Base-by-base conservation (phyloP, 2,113 vertebrate species). In the Struthio camelus region DNA sequence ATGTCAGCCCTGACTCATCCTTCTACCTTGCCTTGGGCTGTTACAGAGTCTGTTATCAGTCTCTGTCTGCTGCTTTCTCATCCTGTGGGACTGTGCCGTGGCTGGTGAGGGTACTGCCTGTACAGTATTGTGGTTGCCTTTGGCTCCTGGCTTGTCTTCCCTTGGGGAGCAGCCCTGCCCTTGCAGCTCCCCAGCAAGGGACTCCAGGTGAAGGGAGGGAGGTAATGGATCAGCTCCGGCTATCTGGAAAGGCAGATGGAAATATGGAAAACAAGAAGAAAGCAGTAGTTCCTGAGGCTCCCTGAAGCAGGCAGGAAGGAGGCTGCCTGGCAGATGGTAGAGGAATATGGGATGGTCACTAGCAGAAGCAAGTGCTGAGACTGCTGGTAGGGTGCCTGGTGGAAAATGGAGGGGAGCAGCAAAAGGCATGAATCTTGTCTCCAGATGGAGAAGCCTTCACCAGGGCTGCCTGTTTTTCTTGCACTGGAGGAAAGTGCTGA, bases 171-270 rank as follows among this genome's bases (percentile, higher is more conserved):
- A 87, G 58, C 9, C 69, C 51, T 80, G 62, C 6, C 69, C 51
- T 77, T 72, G 38, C 54, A 78, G 27, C 40, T 87, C 23, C 27
- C 11, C 40, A 72, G 34, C 28, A 40, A 62, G 22, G 10, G 20
- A 46, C 14, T 20, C n/a, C 38, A n/a, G 32, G 18, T 72, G 59
- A 50, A 10, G 54, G 38, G 10, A 25, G 18, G 7, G 11, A 86
- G 9, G 25, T 73, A 67, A 61, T 22, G 18, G 18, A 67, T 73
- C 48, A 22, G 51, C 8, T 34, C 14, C 0, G 0, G 24, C 50
- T 6, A 1, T 19, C 53, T 83, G 46, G 67, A 92, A 79, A 71
- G 11, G 36, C 3, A n/a, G 14, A 12, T 44, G 16, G 30, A 75
- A 87, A 71, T 40, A 28, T 10, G 42, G n/a, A 82, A 76, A 79